Evolutionary conservation across 30 jellyfish, hydroid and myxozoan species (phyloP), one percentile per base, ranked within the genome.

Genomic region (Pelagia noctiluca): DNA sequence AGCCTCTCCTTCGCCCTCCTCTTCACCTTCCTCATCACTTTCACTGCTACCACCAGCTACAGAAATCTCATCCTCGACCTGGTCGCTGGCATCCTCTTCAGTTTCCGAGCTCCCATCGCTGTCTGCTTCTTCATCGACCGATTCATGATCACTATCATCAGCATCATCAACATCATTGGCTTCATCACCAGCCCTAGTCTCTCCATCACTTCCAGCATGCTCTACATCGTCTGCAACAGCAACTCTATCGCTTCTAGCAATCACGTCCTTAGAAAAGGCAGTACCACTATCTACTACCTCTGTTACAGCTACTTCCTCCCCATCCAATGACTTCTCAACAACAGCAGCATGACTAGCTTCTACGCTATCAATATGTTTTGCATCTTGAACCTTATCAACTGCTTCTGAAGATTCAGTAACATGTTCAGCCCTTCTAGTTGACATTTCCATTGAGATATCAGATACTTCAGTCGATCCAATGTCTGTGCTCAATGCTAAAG

Each of bases 71-170:
- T 32, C 19, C 60, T 24, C 29, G 30, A 67, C 60, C 69, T 71
- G 34, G 11, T 42, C 69, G 18, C 34, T n/a, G 25, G 19, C 74
- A 26, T 7, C 85, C 54, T 42, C 75, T 23, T 35, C 69, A n/a
- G 75, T 28, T 16, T 10, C 23, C 2, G 21, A 34, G n/a, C 7
- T 29, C 12, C 24, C 73, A 11, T 21, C 63, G 4, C 23, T 32
- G 37, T 30, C 80, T 0, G 2, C 72, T 67, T 32, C 31, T 3
- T 19, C 67, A 18, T 36, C 63, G n/a, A 35, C 67, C 23, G 65
- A 35, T n/a, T 21, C 33, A 36, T 23, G 49, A 1, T n/a, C 49
- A 30, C 19, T 30, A 37, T 11, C 37, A 16, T 37, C 63, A 8
- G 33, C 53, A 26, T 19, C 54, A 26, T 24, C 2, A 25, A 16